Base-by-base conservation (phyloP, 2,888 invertebrate genomes). In the Zygothrica quintamaculata region DNA sequence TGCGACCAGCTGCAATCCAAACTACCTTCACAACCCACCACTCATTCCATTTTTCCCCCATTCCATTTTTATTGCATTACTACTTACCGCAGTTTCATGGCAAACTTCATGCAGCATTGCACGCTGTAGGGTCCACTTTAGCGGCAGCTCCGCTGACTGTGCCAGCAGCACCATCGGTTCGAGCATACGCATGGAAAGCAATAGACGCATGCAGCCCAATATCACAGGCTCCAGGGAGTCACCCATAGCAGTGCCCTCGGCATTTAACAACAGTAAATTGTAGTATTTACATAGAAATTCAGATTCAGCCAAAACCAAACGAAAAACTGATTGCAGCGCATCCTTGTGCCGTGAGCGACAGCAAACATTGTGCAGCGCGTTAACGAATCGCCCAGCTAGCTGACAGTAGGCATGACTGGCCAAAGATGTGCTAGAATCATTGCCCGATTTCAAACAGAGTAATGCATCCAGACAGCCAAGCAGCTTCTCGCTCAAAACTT, bases 401-500 rank as follows among this genome's bases (percentile, higher is more conserved):
- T 85, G 84, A 67, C 84, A 88, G 69, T 89, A 89, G 77, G 76
- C 69, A 52, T 60, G 57, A 43, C 55, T 52, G 34, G 47, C 33
- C 11, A 48, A 3, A 4, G 46, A 34, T 31, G 67, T 48, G 47
- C 67, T 58, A 29, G 73, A 43, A 42, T 55, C 64, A 47, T 56
- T 55, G 50, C 61, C 56, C 44, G 74, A 31, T 48, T 58, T 66
- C 44, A 64, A 58, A 40, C 64, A 75, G 43, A 79, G 72, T 53
- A 84, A 72, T 48, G 74, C 81, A 72, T 85, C 87, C 71, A 90
- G 79, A 65, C 90, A 89, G 65, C 77, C 84, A 37, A 90, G 84
- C 43, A 91, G 88, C 74, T 90, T 89, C 72, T 89, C 88, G 80
- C 88, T 88, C 65, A 91, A 82, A 87, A 90, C 89, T 86, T 90